Percentiles rank a stretch among this genome's conserved stretches.
These are phyloP conservation scores for Smutsia gigantea DNA, from an alignment of 2,797 vertebrate species.

Conservation along the genomic window DNA sequence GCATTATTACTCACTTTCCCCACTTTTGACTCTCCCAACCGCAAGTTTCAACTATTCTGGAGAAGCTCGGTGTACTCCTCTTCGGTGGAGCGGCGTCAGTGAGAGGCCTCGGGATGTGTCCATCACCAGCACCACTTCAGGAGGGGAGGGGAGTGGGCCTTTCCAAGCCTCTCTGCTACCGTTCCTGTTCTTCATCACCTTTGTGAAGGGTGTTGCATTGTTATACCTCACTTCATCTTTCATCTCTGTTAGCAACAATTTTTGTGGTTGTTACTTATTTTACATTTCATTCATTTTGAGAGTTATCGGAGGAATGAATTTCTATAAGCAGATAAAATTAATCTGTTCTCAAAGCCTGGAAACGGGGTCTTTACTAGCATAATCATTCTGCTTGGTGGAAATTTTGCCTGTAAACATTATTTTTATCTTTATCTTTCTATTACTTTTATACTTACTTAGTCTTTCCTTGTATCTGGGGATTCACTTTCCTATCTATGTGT, in stretches of 20 bases:
- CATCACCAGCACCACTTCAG: background rate
- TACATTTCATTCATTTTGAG: constrained; percentile 2
- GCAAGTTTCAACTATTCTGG: constrained; percentile 13
- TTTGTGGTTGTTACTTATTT: background rate
- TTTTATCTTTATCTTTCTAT: constrained; percentile 31
- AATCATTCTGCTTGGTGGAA: background rate
- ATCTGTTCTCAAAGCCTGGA: background rate
- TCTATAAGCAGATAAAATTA: background rate
- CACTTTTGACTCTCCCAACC: background rate
- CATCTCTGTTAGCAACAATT: background rate
- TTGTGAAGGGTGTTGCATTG: background rate
- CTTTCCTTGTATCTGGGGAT: background rate
- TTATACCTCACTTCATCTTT: background rate
- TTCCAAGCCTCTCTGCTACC: background rate
- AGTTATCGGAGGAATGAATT: background rate
- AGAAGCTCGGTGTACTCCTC: background rate
- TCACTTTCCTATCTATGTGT: background rate
- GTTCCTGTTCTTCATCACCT: background rate
- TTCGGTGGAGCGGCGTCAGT: background rate
- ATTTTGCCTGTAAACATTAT: background rate
- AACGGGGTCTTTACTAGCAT: background rate
- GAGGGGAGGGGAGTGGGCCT: background rate
- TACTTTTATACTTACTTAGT: background rate
- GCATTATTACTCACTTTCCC: background rate
- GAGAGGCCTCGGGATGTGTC: background rate